phyloP scores from a whole-genome alignment of 1,140 invertebrate species.

The Aleiodes sp. region DNA sequence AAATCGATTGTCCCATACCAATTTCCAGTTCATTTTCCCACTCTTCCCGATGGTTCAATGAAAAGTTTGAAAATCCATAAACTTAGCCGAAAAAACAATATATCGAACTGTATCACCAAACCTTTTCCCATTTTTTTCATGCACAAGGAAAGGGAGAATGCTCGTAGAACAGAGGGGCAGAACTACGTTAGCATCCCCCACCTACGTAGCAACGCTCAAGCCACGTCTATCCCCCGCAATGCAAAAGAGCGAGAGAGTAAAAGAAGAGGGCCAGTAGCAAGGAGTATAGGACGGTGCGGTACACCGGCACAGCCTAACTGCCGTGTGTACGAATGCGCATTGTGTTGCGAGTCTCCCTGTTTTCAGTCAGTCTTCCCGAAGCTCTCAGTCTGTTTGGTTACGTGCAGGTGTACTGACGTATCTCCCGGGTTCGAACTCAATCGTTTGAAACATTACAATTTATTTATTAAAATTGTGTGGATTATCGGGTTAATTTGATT shows the following conservation, averaged over 20 bases:
- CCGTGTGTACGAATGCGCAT: constrained; percentile 52
- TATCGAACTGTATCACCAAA: background rate
- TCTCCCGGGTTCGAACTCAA: too few relatives aligned
- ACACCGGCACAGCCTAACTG: constrained; percentile 41
- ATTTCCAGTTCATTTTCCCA: too few relatives aligned
- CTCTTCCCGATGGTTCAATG: too few relatives aligned
- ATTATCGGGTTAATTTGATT: too few relatives aligned
- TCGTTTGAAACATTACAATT: background rate
- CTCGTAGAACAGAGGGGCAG: constrained; percentile 8
- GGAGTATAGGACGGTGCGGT: constrained; percentile 2
- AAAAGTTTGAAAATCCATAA: too few relatives aligned
- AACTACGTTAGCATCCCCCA: constrained; percentile 14
- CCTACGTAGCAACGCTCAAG: constrained; percentile 28
- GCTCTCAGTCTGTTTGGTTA: constrained; percentile 43
- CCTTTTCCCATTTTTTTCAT: background rate
- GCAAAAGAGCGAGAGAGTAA: background rate
- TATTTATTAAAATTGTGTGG: too few relatives aligned
- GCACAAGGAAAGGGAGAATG: background rate
- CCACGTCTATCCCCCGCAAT: constrained; percentile 31
- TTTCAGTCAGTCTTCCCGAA: constrained; percentile 53
- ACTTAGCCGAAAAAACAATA: background rate
- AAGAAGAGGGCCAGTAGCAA: constrained; percentile 15
- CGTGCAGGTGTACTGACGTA: constrained; percentile 41
- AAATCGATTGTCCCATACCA: too few relatives aligned
- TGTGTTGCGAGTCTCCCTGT: constrained; percentile 34